These are phyloP conservation scores for Zaprionus lineosus DNA, from an alignment of 2,888 invertebrate genomes.

Conservation along the genomic window DNA sequence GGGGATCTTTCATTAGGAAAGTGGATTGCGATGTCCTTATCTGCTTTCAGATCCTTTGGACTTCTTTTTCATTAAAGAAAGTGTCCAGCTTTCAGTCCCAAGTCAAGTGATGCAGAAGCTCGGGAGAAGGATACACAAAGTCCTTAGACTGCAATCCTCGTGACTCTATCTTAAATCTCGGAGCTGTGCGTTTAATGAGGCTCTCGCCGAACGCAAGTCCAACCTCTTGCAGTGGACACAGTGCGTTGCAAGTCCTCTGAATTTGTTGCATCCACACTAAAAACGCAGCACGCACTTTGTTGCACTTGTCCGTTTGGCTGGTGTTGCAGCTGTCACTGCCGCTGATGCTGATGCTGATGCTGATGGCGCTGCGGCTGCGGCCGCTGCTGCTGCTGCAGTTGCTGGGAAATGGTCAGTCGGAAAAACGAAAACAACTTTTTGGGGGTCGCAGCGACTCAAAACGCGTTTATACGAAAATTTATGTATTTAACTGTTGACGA, in stretches of 20 bases:
- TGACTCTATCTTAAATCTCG: no score
- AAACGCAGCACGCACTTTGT: conserved; percentile 41
- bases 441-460: conserved; percentile 50
- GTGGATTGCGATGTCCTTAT: no score
- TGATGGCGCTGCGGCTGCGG: conserved; percentile 25
- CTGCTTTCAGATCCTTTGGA: no score
- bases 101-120: no score
- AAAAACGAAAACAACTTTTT: conserved; percentile 34
- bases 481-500: conserved; percentile 77
- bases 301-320: conserved; percentile 29
- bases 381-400: conserved; percentile 22
- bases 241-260: conserved; percentile 36
- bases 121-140: no score
- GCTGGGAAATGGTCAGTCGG: conserved; percentile 32
- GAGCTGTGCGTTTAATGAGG: no score
- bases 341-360: conserved; percentile 7
- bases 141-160: no score
- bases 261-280: conserved; percentile 32
- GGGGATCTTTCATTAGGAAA: no score
- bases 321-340: conserved; percentile 2
- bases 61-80: no score
- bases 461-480: conserved; percentile 78
- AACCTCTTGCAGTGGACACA: conserved; percentile 3
- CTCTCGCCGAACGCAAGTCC: no score
- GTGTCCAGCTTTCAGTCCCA: no score